phyloP scores from a whole-genome alignment of 2,888 invertebrate genomes.

The Parnassius smintheus region DNA sequence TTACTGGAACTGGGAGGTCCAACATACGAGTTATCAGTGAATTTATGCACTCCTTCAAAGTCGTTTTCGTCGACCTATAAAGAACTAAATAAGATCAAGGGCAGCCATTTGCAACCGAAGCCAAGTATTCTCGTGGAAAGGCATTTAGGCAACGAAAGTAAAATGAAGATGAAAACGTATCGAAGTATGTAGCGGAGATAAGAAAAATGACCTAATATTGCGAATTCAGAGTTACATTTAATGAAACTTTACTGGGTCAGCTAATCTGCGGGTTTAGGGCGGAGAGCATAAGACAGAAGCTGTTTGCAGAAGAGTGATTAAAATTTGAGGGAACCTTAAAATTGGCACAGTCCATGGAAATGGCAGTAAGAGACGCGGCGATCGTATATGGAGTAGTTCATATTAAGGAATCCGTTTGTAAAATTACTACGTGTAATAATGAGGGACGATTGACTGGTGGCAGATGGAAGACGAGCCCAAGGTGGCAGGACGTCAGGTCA shows the following conservation, averaged over 20 bases:
- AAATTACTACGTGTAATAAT: too few relatives aligned
- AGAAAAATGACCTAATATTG: slow-evolving; percentile 20
- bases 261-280: background rate
- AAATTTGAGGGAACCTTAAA: too few relatives aligned
- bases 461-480: too few relatives aligned
- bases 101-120: slow-evolving; percentile 17
- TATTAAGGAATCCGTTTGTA: slow-evolving; percentile 28
- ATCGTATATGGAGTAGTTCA: slow-evolving; percentile 17
- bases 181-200: slow-evolving; percentile 17
- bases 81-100: too few relatives aligned
- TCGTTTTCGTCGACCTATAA: too few relatives aligned
- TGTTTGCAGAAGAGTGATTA: slow-evolving; percentile 21
- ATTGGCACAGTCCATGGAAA: too few relatives aligned
- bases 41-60: too few relatives aligned
- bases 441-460: too few relatives aligned
- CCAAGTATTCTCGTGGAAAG: slow-evolving; percentile 25
- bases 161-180: slow-evolving; percentile 6
- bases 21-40: too few relatives aligned
- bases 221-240: slow-evolving; percentile 1
- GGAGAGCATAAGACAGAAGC: slow-evolving; percentile 27
- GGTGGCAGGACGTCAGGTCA: too few relatives aligned
- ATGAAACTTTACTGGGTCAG: slow-evolving; percentile 8
- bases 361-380: too few relatives aligned
- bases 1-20: too few relatives aligned
- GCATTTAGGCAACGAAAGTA: slow-evolving; percentile 25